Evolutionary conservation across 2,113 vertebrate genomes (phyloP), one percentile per base, ranked within the genome.

Genomic region (Spermophilus dauricus): DNA sequence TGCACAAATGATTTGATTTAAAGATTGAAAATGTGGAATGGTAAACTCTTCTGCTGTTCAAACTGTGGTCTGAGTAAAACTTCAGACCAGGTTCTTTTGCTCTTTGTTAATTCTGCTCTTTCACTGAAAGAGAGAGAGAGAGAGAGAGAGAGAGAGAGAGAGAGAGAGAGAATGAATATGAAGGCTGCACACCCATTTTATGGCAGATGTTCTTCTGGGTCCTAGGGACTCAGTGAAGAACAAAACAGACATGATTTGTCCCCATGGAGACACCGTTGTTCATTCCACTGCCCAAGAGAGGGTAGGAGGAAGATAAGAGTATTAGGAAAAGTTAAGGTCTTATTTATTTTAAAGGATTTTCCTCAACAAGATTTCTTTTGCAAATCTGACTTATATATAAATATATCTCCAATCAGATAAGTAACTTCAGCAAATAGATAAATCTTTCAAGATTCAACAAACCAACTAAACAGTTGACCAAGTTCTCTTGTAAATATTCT

Each of bases 381-480:
- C 83, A 53, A 67, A 34, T 77, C 14, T 87, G 65, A 77, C 28
- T 51, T 51, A 69, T 0, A 76, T 42, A 65, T 45, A 94, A 86
- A 92, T 76, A 88, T 65, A 24, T 48, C 12, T 72, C 53, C 2
- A 58, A 53, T 20, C 81, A 61, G 94, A 69, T 63, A 91, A 89
- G 20, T 45, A 69, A 75, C 11, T 69, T 67, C 72, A 53, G 22
- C 48, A 81, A 77, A 42, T 70, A 26, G 7, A 63, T 28, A 84
- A 84, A 76, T 17, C 4, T 13, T 73, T 86, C 63, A 93, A 91
- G 84, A 84, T 83, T 92, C 26, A 94, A 84, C 77, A n/a, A 90
- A 63, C 12, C 26, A 63, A 12, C 3, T 32, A 76, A 95, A 69
- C 1, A 81, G 12, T 58, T 89, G 34, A 24, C 42, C 72, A 58